Percentiles rank a stretch among this genome's conserved stretches.
Evolutionary conservation across 2,113 vertebrate species (phyloP).

Genomic region (Semicossyphus pulcher): DNA sequence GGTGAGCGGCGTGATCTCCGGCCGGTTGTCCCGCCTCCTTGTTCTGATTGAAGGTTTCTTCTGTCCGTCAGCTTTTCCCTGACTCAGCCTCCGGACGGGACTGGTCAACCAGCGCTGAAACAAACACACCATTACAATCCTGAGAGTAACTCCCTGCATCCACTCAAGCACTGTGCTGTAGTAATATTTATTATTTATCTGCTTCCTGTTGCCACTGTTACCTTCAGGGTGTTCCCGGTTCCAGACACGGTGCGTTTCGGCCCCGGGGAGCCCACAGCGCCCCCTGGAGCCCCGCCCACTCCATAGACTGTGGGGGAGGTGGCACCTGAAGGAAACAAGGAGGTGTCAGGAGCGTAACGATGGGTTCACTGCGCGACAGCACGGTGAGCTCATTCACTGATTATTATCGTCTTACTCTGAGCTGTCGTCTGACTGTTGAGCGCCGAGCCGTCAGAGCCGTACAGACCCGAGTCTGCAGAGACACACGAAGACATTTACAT

Average conservation of each 20-base stretch:
- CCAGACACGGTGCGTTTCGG: conserved; percentile 90
- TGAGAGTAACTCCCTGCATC: no score
- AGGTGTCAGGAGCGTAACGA: background rate
- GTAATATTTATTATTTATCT: no score
- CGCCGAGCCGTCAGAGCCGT: conserved; percentile 36
- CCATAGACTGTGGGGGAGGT: conserved; percentile 55
- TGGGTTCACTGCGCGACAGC: background rate
- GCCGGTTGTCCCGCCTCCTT: conserved; percentile 88
- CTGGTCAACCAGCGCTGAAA: conserved; percentile 93
- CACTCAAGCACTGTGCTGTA: no score
- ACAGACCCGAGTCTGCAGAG: conserved; percentile 46
- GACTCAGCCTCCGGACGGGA: conserved; percentile 94
- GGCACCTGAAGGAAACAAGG: conserved; percentile 77
- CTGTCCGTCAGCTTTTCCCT: conserved; percentile 92
- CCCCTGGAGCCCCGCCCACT: conserved; percentile 50
- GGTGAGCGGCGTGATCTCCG: conserved; percentile 65
- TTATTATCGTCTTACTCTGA: conserved; percentile 47
- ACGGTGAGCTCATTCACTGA: background rate
- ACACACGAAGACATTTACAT: conserved; percentile 11
- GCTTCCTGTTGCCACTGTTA: no score
- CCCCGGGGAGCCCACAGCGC: conserved; percentile 86
- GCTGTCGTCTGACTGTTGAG: conserved; percentile 47
- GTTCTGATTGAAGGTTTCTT: conserved; percentile 89
- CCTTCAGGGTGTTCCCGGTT: conserved; percentile 93
- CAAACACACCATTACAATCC: background rate